Evolutionary conservation across 2,888 invertebrate species (phyloP), one percentile per base, ranked within the genome.

Genomic region (Nudaria mundana): DNA sequence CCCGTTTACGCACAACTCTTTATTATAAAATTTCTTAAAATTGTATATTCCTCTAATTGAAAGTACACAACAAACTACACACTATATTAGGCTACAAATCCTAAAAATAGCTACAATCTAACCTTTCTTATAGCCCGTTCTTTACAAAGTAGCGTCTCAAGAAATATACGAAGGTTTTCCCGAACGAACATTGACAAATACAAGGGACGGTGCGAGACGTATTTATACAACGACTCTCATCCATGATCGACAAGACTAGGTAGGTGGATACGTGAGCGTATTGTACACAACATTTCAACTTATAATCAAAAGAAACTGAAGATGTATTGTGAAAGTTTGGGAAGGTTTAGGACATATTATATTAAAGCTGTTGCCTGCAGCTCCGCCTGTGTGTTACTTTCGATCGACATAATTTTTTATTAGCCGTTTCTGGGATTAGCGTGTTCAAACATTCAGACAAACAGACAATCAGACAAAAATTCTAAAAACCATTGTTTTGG

Each of bases 141-240:
- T 7, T 15, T 3, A 34, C 18, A 20, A 37, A n/a, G 31, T 28
- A 34, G 24, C 39, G 30, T 48, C 33, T 33, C n/a, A 46, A 60
- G 65, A 64, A 55, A 56, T 49, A 64, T 64, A 31, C 44, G 33
- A 25, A 33, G 48, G 52, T 30, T 48, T 38, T 23, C 25, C 26
- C 37, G 30, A 37, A 37, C 32, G 38, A 44, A 53, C 56, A 48
- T 48, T 59, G 64, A 64, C 50, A 63, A 65, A 64, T 65, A 52
- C 39, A 11, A 35, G 37, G 50, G 56, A 33, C 42, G 44, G 12
- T 32, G 7, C 32, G 32, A 30, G 37, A 34, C 30, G 23, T 37
- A 26, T 34, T 40, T 37, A 34, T 34, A 26, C 26, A 45, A 54
- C 51, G 44, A 56, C 44, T 36, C 39, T 53, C 46, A 32, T 31